phyloP scores from a whole-genome alignment of 2,113 vertebrate species.

The Petromus typicus region DNA sequence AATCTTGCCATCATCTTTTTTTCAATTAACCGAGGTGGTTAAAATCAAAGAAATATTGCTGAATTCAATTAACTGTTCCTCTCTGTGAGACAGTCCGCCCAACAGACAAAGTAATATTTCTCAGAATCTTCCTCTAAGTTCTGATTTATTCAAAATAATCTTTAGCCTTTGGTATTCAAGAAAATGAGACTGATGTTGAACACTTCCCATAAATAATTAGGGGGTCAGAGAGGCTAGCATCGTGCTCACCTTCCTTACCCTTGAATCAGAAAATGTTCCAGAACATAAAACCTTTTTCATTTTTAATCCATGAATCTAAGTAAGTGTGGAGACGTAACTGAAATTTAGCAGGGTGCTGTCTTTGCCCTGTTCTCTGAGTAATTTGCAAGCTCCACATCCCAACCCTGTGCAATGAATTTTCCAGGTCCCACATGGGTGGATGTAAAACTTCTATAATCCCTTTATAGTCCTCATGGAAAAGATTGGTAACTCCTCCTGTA shows the following conservation, averaged over 20 bases:
- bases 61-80: conserved; percentile 42
- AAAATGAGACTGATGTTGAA: conserved; percentile 74
- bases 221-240: conserved; percentile 80
- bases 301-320: conserved; percentile 77
- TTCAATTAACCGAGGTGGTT: neutral
- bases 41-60: conserved; percentile 48
- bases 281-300: conserved; percentile 80
- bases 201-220: conserved; percentile 69
- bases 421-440: conserved; percentile 46
- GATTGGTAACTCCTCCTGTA: neutral
- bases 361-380: conserved; percentile 38
- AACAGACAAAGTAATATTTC: conserved; percentile 64
- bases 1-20: conserved; percentile 27
- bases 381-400: conserved; percentile 66
- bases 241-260: conserved; percentile 77
- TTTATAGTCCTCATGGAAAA: conserved; percentile 36
- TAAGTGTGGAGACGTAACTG: conserved; percentile 81
- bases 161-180: conserved; percentile 86
- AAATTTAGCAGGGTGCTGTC: conserved; percentile 76
- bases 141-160: conserved; percentile 84
- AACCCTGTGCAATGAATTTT: conserved; percentile 62
- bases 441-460: conserved; percentile 61
- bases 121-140: conserved; percentile 76
- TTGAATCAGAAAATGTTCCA: conserved; percentile 86
- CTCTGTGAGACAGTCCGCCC: conserved; percentile 49